Base-by-base conservation (phyloP, 2,888 invertebrate genomes). In the Athetis lepigone region DNA sequence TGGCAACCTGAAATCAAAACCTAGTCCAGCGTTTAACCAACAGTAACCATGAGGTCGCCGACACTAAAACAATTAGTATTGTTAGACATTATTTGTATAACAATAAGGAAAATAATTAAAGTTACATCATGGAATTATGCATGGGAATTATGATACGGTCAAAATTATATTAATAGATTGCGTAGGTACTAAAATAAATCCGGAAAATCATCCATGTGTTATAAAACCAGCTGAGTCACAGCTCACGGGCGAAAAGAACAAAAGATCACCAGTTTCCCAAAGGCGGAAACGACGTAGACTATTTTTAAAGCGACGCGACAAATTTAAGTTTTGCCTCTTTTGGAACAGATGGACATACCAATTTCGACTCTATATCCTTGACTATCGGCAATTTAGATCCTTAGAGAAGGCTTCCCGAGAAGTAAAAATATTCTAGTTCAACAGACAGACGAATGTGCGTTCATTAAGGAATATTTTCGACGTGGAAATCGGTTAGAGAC, bases 221-320 rank as follows among this genome's bases (percentile, higher is more conserved):
- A 79, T 78, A 81, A 81, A 86, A 83, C 75, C 82, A 82, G 82
- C 81, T 83, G 85, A 87, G 78, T 83, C 84, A 84, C 75, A 75
- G 77, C 74, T 70, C 74, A 76, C 73, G 78, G 70, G 63, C 45
- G 83, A 87, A 85, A 88, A 87, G 85, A 92, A 91, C 90, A 92
- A 92, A 92, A 90, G 89, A 87, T 84, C 85, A 82, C 82, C 65
- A 86, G 88, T 90, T 88, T 88, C 85, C 88, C 85, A 83, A 87
- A 91, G 91, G 90, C 94, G 94, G 94, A 94, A 92, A 91, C 90
- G 90, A 86, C 86, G 81, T 77, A 72, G 85, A 88, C 93, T 94
- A 93, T 93, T 93, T 94, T 92, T 93, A 92, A 86, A 80, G 47
- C 61, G 81, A 66, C 83, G 85, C 86, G 88, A 86, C 88, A 85